Base-by-base conservation (phyloP, 2,888 invertebrate genomes). In the Drosophila formosana region DNA sequence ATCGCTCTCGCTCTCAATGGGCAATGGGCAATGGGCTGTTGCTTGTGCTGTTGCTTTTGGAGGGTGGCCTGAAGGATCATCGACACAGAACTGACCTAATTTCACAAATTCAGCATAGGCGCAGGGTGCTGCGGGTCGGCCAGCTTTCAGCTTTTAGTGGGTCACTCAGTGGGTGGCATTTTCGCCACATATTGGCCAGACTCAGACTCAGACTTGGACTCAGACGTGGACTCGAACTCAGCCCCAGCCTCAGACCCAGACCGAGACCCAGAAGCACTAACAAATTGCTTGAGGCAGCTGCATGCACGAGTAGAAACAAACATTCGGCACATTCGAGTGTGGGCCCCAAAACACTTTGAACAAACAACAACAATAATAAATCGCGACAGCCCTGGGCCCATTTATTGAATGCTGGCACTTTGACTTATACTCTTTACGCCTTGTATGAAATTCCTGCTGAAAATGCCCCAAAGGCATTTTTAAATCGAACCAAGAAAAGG, bases 11-110 rank as follows among this genome's bases (percentile, higher is more conserved):
- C 60, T 56, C 47, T 51, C 41, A 34, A 39, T 55, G 39, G n/a
- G 57, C 41, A 13, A 23, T 13, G 18, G 13, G 47, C 28, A 45
- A 56, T 43, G 18, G 41, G 56, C 62, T 74, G 74, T 71, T 73
- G 77, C 56, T 75, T 69, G 69, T 71, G 77, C 56, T 75, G 67
- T 49, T 57, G 51, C 49, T 60, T 65, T 74, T 28, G 25, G 64
- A 75, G 82, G 80, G 77, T 75, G 85, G 82, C 80, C 78, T 82
- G 91, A 92, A 91, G 91, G 91, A 92, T 92, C 92, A 92, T 92
- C 92, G 92, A 92, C 92, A 92, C 91, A 91, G 87, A 90, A 91
- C 90, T 92, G 92, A 92, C 92, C 92, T 92, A 92, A 91, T 92
- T 92, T 92, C 86, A 80, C 78, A 81, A 90, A 84, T 89, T 90